Evolutionary conservation across 2,113 vertebrate genomes (phyloP), one percentile per base, ranked within the genome.

Genomic region (Sorex araneus): DNA sequence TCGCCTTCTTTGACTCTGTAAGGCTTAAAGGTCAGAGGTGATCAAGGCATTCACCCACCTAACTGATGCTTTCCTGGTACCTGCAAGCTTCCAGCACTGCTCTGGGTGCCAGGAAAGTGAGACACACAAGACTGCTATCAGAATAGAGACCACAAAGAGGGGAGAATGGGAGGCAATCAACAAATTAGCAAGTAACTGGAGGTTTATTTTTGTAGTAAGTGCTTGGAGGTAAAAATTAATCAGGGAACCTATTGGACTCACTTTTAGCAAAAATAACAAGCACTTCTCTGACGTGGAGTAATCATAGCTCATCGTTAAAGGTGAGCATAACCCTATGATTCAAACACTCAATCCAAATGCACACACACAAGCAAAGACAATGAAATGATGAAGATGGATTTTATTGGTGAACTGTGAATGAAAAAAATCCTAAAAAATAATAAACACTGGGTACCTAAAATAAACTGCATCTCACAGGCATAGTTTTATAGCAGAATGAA

Each of bases 351-450:
- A 69, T 43, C 60, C 18, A n/a, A 28, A n/a, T 27, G 10, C 12
- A 27, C 9, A 50, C 30, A 66, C 18, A 54, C 36, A 69, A n/a
- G 25, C 47, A 45, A 13, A 66, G 28, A 8, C 40, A 50, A 50
- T 13, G 36, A 89, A 25, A 19, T 4, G 15, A 23, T 1, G 0
- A 45, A 34, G 19, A 45, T 2, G 0, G 9, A 32, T 23, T 16
- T 70, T 19, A 47, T 18, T 40, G 23, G 18, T 3, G 28, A 89
- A 90, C 11, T 21, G 23, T 13, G 4, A 18, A n/a, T 19, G 13
- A 27, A 66, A 74, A 69, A 43, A 74, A 71, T 19, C 18, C 47
- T 28, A 45, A 74, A 57, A n/a, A 40, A 40, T 7, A 50, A 50
- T 2, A 71, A 78, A 60, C 7, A 69, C 34, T 28, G 4, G 25